Base-by-base conservation (phyloP, 1,140 invertebrate genomes). In the Pogonognathellus flavescens region DNA sequence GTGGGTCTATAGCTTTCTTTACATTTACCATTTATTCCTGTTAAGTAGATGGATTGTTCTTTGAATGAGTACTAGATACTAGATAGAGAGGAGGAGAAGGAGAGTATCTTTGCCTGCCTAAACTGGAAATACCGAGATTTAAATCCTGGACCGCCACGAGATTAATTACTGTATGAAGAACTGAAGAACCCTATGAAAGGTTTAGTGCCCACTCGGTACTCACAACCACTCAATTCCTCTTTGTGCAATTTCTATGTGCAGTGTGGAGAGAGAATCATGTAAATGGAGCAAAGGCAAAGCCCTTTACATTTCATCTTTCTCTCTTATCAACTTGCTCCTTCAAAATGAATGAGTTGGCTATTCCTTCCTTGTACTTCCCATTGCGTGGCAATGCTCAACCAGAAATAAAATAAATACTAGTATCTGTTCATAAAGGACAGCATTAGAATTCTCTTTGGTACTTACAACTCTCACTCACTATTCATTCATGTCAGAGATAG, bases 341-440 rank as follows among this genome's bases (percentile, higher is more conserved):
- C 31, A 76, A 76, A 76, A n/a, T 76, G 70, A 50, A 76, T 49
- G 25, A 41, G 31, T 41, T 41, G 70, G 70, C 70, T 41, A 76
- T 49, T 76, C 41, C 70, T 76, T 76, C 11, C 62, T 11, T 22
- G 11, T 13, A 13, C 18, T 25, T 18, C 2, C 53, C 53, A 2
- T 57, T n/a, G n/a, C 9, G 9, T 14, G 11, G 11, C 53, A 14
- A 57, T 57, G 10, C 9, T 31, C 49, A 49, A 49, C 49, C 49
- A 76, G 31, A 41, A 41, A 41, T 41, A 41, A 41, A 41, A 41
- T 41, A 76, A 76, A 76, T 76, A 18, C 41, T 76, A n/a, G n/a
- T n/a, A 76, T 76, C 25, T 76, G 70, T 76, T 76, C 70, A 76
- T 76, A 49, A 76, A 76, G 70, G 41, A 31, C 70, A 76, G 70